phyloP scores from a whole-genome alignment of 1,140 invertebrate genomes.

The Drosophila elegans region DNA sequence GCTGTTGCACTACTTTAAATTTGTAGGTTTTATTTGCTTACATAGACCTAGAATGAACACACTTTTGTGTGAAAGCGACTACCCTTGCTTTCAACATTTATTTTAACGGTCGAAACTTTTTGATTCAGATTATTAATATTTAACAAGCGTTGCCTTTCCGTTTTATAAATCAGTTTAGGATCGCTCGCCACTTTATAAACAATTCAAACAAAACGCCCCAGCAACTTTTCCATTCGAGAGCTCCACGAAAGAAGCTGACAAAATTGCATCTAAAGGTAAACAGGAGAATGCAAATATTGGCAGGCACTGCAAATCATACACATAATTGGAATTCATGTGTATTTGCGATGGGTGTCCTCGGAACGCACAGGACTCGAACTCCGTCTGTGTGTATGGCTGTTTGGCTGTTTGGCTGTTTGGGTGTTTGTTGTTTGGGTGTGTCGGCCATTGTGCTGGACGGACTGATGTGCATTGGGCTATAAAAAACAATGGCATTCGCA shows the following conservation, averaged over 20 bases:
- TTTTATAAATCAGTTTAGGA: too few species aligned
- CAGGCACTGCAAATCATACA: conserved; percentile 75
- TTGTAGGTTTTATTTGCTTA: too few species aligned
- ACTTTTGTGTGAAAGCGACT: too few species aligned
- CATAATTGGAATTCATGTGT: conserved; percentile 74
- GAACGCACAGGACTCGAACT: conserved; percentile 4
- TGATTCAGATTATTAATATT: too few species aligned
- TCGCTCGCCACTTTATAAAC: not conserved
- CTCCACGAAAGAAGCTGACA: conserved; percentile 62
- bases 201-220: not conserved
- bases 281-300: conserved; percentile 72
- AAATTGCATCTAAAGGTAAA: conserved; percentile 77
- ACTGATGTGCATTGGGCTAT: conserved; percentile 60
- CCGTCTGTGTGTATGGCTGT: conserved; percentile 4
- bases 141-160: too few species aligned
- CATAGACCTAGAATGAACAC: too few species aligned
- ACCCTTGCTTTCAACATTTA: too few species aligned
- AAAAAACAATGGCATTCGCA: conserved; percentile 77
- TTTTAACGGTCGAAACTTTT: too few species aligned
- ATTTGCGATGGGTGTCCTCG: conserved; percentile 21
- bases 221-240: not conserved
- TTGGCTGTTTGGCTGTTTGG: conserved; percentile 5
- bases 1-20: too few species aligned
- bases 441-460: conserved; percentile 51
- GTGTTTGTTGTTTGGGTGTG: conserved; percentile 6